Evolutionary conservation across 2,888 invertebrate species (phyloP).

Genomic region (Mycalesis mineus): DNA sequence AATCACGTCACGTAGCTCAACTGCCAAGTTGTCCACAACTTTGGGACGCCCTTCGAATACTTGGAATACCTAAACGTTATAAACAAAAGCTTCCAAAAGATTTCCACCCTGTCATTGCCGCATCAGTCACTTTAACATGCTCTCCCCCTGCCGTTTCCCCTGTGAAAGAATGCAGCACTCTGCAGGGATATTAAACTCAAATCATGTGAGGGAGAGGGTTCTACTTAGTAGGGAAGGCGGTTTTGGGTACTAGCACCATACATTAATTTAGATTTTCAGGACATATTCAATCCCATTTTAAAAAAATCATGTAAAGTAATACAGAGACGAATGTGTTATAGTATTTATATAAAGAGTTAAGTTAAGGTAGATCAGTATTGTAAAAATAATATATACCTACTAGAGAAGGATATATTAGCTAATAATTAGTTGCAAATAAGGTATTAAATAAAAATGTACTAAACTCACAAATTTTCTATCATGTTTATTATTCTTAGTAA

Average conservation of each 20-base stretch:
- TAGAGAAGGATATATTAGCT: too few relatives aligned
- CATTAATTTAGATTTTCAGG: neutral
- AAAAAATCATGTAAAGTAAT: too few relatives aligned
- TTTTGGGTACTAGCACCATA: neutral
- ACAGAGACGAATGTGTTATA: too few relatives aligned
- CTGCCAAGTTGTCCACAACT: neutral
- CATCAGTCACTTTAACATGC: conserved; percentile 33
- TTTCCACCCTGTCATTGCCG: conserved; percentile 35
- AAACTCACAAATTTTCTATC: too few relatives aligned
- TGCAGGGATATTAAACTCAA: conserved; percentile 72
- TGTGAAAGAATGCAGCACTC: conserved; percentile 66
- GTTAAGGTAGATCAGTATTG: too few relatives aligned
- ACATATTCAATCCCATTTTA: neutral
- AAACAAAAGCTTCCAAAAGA: conserved; percentile 33
- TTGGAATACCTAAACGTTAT: conserved; percentile 15
- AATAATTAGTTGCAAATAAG: too few relatives aligned
- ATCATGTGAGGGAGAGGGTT: conserved; percentile 52
- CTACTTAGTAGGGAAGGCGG: conserved; percentile 32
- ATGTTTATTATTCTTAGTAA: too few relatives aligned
- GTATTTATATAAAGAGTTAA: too few relatives aligned
- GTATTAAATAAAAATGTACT: too few relatives aligned
- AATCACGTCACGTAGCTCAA: neutral
- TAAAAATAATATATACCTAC: too few relatives aligned
- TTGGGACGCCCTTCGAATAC: conserved; percentile 6
- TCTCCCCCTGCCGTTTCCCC: conserved; percentile 50